Conservation (phyloP, 2,888 invertebrate species). For the Gari tellinella region DNA sequence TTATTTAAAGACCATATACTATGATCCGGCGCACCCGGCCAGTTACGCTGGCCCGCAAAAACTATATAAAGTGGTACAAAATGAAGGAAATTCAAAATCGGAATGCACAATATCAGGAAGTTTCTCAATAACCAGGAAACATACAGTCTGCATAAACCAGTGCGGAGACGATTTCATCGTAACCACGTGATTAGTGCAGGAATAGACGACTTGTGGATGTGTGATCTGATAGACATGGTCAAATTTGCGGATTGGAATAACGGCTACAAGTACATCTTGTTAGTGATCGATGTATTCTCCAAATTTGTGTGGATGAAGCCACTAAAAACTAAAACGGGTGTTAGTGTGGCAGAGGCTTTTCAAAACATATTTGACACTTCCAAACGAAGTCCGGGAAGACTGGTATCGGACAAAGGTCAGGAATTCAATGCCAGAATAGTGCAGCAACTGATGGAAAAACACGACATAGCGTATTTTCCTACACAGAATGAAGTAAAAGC, state of each 20-base stretch:
- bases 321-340: constrained; percentile 43
- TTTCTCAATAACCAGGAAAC: constrained; percentile 47
- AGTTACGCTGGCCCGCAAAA: constrained; percentile 54
- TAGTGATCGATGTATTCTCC: constrained; percentile 49
- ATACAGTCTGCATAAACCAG: constrained; percentile 54
- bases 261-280: constrained; percentile 29
- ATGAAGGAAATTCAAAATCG: constrained; percentile 50
- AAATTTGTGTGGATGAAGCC: constrained; percentile 53
- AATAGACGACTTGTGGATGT: constrained; percentile 56
- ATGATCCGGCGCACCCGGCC: constrained; percentile 37
- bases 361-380: constrained; percentile 30
- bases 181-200: constrained; percentile 48
- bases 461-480: constrained; percentile 28
- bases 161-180: constrained; percentile 34
- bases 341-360: constrained; percentile 36
- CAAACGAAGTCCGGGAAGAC: constrained; percentile 29
- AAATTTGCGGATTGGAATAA: constrained; percentile 52
- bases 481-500: constrained; percentile 45
- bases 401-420: constrained; percentile 52
- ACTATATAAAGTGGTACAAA: constrained; percentile 44
- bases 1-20: constrained; percentile 48
- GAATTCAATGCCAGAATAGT: constrained; percentile 47
- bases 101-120: constrained; percentile 53
- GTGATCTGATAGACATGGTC: constrained; percentile 53
- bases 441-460: constrained; percentile 22